A percentile compares a stretch with the other conserved stretches of the same genome.
Conservation (phyloP, 2,113 vertebrate species). For the Capricornis sumatraensis region DNA sequence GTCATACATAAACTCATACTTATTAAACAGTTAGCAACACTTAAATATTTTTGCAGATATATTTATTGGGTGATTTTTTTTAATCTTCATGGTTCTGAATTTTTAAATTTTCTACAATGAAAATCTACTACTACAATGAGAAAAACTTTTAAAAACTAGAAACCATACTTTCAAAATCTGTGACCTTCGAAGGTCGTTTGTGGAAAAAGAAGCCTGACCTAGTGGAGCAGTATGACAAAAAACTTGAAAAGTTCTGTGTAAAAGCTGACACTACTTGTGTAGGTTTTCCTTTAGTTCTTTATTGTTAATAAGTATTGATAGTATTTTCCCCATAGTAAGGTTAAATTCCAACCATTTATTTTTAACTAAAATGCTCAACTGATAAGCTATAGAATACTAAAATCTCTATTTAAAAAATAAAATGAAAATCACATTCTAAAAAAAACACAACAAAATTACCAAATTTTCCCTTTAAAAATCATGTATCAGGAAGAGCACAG, state of each 20-base stretch:
- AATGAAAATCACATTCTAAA: constrained; percentile 20
- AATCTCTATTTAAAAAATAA: constrained; percentile 7
- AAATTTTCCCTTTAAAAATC: constrained; percentile 1
- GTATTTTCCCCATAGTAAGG: background rate
- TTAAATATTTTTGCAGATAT: background rate
- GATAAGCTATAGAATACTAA: constrained; percentile 11
- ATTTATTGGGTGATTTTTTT: background rate
- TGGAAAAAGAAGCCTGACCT: background rate
- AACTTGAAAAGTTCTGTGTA: background rate
- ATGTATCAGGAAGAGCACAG: background rate
- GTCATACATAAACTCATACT: background rate
- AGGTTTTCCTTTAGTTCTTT: background rate
- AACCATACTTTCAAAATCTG: background rate
- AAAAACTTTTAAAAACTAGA: background rate
- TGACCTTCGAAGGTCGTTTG: background rate
- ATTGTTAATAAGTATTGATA: background rate
- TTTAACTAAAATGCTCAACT: background rate
- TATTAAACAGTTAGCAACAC: background rate
- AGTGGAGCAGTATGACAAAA: background rate
- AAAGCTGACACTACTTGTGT: background rate
- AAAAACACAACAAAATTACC: constrained; percentile 22
- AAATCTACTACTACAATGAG: background rate
- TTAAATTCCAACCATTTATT: background rate
- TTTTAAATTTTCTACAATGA: background rate
- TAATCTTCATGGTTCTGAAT: background rate